phyloP scores from a whole-genome alignment of 2,113 vertebrate species.

The Bolborhynchus lineola region DNA sequence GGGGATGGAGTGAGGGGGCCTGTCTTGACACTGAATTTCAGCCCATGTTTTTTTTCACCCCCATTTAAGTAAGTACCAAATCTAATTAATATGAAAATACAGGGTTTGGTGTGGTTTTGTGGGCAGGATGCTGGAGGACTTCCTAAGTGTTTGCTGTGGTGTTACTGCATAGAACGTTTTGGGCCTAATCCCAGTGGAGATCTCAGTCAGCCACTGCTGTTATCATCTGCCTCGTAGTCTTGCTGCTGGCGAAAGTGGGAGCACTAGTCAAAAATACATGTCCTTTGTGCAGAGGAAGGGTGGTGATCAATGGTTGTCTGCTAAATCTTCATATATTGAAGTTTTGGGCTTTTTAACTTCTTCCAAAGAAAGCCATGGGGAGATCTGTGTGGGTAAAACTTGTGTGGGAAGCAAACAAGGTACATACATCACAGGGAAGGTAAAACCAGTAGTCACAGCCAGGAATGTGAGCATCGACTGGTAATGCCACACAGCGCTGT shows the following conservation, averaged over 20 bases:
- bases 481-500: not conserved
- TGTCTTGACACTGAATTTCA: constrained; percentile 56
- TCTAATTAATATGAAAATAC: not conserved
- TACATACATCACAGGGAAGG: accelerated
- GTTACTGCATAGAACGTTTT: not conserved
- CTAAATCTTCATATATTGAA: not conserved
- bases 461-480: not conserved
- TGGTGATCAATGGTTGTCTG: not conserved
- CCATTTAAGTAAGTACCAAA: constrained; percentile 14
- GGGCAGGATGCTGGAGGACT: not conserved
- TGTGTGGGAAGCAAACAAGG: accelerated
- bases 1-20: not conserved
- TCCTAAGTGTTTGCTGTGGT: not conserved
- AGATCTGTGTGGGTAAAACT: not conserved
- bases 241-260: not conserved
- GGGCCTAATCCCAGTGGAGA: not conserved
- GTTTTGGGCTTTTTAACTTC: not conserved
- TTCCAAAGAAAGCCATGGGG: not conserved
- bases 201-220: not conserved
- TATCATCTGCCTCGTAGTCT: accelerated
- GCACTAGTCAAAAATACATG: not conserved
- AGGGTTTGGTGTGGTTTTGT: not conserved
- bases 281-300: not conserved
- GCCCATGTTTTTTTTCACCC: constrained; percentile 20
- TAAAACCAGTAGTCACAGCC: not conserved